Evolutionary conservation across 2,888 invertebrate species (phyloP), one percentile per base, ranked within the genome.

Genomic region (Meandrusa payeni): DNA sequence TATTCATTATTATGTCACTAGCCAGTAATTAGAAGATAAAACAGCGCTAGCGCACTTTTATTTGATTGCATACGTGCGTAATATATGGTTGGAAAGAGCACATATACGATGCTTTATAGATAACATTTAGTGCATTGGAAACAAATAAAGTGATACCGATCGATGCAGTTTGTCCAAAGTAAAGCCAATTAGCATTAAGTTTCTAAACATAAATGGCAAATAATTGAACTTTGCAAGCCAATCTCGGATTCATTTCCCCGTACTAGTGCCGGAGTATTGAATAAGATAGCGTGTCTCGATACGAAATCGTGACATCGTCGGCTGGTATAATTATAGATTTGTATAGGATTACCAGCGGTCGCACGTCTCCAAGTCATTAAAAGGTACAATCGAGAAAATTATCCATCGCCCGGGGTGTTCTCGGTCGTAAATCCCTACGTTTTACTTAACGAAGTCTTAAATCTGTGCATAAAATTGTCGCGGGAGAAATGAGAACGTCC

Each of bases 381-480:
- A 67, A 61, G 60, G 61, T 64, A 68, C 63, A 64, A 59, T 64
- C 59, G 56, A 62, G 67, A 69, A 75, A 74, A 78, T 78, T 75
- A 74, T 66, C 64, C 69, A 59, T 70, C 74, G 68, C 66, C 65
- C 47, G 64, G 59, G 69, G 70, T 68, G 70, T 61, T 58, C 55
- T 56, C 48, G 55, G 50, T 70, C 69, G 67, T 79, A 77, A 80
- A 78, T 75, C 66, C 55, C 55, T 52, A 57, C 66, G 66, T 71
- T 81, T 80, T 78, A 81, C 72, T 69, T 63, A 66, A 55, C 57
- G 54, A 55, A 64, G 66, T 69, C 67, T 79, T 74, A 76, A 78
- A 74, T 68, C 65, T 66, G 59, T 59, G 58, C 78, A 76, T 82
- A 76, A 81, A 82, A 76, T 76, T 75, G 73, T 79, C 71, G 66